Conservation (phyloP, 2,113 vertebrate genomes). For the Nothobranchius furzeri region DNA sequence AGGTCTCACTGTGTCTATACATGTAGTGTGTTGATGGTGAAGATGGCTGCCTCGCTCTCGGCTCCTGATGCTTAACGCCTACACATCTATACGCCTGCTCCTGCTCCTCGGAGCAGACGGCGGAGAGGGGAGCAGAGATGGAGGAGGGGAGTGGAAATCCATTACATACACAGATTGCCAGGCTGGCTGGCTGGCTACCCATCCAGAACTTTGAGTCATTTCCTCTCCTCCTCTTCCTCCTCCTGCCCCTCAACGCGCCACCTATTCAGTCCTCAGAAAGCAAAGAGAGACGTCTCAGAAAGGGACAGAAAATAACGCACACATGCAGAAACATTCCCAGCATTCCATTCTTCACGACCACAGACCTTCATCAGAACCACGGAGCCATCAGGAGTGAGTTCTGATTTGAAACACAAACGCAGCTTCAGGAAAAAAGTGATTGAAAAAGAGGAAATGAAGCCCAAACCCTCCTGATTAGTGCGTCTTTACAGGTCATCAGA, state of each 20-base stretch:
- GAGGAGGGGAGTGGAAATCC: conserved; percentile 44
- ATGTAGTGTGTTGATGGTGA: conserved; percentile 4
- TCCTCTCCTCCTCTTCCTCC: conserved; percentile 39
- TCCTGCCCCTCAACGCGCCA: conserved; percentile 29
- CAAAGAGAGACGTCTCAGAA: conserved; percentile 15
- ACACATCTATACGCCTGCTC: conserved; percentile 18
- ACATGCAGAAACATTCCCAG: conserved; percentile 29
- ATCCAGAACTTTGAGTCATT: conserved; percentile 67
- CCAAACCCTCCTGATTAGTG: conserved; percentile 54
- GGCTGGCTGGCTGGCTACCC: conserved; percentile 51
- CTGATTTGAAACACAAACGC: conserved; percentile 36
- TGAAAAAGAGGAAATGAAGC: conserved; percentile 24
- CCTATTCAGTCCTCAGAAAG: conserved; percentile 46
- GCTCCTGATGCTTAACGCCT: too few relatives aligned
- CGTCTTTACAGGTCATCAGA: conserved; percentile 72
- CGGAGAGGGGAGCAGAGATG: conserved; percentile 37
- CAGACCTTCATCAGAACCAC: conserved; percentile 39
- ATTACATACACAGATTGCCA: conserved; percentile 58
- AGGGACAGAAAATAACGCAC: conserved; percentile 15
- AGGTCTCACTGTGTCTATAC: conserved; percentile 10
- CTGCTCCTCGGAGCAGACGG: conserved; percentile 25
- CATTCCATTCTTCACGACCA: conserved; percentile 18
- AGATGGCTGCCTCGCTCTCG: too few relatives aligned
- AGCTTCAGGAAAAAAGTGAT: conserved; percentile 49
- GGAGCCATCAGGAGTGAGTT: conserved; percentile 10